Base-by-base conservation (phyloP, 2,797 vertebrate species). In the Babyrousa celebensis region DNA sequence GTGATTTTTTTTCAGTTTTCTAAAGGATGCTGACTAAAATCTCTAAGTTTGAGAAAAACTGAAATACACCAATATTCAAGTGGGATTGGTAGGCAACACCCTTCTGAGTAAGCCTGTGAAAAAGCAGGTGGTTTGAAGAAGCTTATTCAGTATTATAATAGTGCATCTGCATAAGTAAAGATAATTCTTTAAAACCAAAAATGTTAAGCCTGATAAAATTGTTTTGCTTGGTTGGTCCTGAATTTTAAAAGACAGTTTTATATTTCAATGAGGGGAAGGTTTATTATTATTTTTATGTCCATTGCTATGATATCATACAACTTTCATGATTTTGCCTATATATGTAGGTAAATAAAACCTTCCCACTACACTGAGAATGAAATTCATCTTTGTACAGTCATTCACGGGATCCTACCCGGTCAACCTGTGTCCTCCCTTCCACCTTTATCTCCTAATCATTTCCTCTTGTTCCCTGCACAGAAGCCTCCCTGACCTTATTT, bases 131-230 rank as follows among this genome's bases (percentile, higher is more conserved):
- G 7, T 60, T 25, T 70, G 63, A 86, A 70, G 36, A 14, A 67
- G 12, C n/a, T 68, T 27, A 70, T 17, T 78, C 36, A 32, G 15
- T 60, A 43, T 80, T 60, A 40, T 58, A 58, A 56, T 58, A 48
- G 7, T 20, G 10, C n/a, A 77, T 32, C 32, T 60, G 27, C 11
- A 7, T 32, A 78, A 78, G n/a, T 84, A 65, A 54, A 27, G 85
- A 52, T n/a, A 60, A 12, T 85, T 92, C n/a, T 32, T 85, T 21
- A 32, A 77, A 92, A 70, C 52, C 5, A 20, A 68, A 58, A 90
- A 80, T 43, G 12, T 40, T 58, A 70, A 70, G 17, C 14, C n/a
- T 56, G 21, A 40, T 56, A 74, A 36, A 52, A 85, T 43, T 56
- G n/a, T n/a, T 89, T 91, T 85, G 23, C 4, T 91, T 77, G 4